Evolutionary conservation across 1,140 invertebrate species (phyloP), one percentile per base, ranked within the genome.

Genomic region (Ips typographus): DNA sequence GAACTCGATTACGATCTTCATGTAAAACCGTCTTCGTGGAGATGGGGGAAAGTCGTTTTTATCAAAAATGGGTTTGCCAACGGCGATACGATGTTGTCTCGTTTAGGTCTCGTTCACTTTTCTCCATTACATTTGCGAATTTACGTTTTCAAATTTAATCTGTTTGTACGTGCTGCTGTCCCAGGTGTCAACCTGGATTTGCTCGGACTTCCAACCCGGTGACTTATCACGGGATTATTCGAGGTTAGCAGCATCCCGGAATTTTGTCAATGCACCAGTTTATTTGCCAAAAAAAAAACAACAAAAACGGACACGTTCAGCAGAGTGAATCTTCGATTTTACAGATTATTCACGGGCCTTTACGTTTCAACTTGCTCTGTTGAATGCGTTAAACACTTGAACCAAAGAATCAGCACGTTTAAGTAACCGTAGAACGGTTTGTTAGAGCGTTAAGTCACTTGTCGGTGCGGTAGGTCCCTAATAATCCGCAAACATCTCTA

Each of bases 111-210:
- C 22, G 22, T 22, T 22, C 22, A 22, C 22, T 22, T 22, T 22
- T 22, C 22, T 22, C 22, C 22, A 22, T 22, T 22, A 22, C 22
- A 22, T 22, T 22, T 22, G 22, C 22, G 0, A 22, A 22, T 22
- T 22, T 22, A 22, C 22, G 22, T 22, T 22, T 22, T 22, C 22
- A 22, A 22, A 22, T 22, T 22, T 59, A 59, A 59, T 41, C 7
- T 59, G 57, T 59, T 59, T 59, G 37, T 59, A 59, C 57, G 40
- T 40, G 5, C 57, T 42, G 40, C 39, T 42, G 57, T 59, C 40
- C 8, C 40, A 8, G 41, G 38, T 59, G 57, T 40, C 57, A 59
- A 42, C 57, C 57, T 40, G 57, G 40, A 59, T 59, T 59, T 59
- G 42, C 52, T 36, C 37, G 4, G n/a, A 8, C 53, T 59, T 7